Evolutionary conservation across 37 sponge, comb jelly and placozoan species (phyloP), one percentile per base, ranked within the genome.

Genomic region (Cliona cf. orientalis): DNA sequence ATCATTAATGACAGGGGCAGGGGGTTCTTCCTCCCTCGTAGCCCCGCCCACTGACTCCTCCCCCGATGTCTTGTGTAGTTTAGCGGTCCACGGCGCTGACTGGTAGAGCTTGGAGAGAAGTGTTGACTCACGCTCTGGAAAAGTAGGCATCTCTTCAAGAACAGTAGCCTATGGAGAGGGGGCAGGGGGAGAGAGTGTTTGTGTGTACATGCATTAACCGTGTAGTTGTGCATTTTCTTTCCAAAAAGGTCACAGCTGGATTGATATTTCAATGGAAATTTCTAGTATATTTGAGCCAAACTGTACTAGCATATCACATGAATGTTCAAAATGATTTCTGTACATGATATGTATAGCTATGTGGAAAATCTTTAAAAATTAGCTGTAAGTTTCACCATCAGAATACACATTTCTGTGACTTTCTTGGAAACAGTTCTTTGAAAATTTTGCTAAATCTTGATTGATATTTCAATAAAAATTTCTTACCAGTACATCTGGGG

Each of bases 101-200:
- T 94, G 86, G 79, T 92, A 83, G 38, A 97, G 87, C 59, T 94
- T 97, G 26, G 92, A 88, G 34, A 97, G 86, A 12, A 97, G 80
- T 38, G 88, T 64, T 43, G 90, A 89, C 72, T 92, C 98, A n/a
- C 84, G 77, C 61, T 97, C 98, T 2, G 98, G 95, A 71, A 94
- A 97, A 9, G 90, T 85, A 17, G 98, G 98, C 98, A 97, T 97
- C 80, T 92, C 98, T 42, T 97, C 95, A 69, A 97, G 56, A 1
- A 97, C 92, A 17, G 90, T 91, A 2, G 90, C 93, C 96, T 95
- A 72, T 5, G 38, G 74, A 33, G 17, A 6, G 11, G n/a, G n/a
- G n/a, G n/a, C n/a, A n/a, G n/a, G n/a, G n/a, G n/a, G n/a, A n/a
- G n/a, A n/a, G n/a, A n/a, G n/a, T n/a, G n/a, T n/a, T n/a, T n/a